Percentiles rank a stretch among this genome's conserved stretches.
Evolutionary conservation across 2,888 invertebrate species (phyloP).

Genomic region (Pharmacophagus antenor): DNA sequence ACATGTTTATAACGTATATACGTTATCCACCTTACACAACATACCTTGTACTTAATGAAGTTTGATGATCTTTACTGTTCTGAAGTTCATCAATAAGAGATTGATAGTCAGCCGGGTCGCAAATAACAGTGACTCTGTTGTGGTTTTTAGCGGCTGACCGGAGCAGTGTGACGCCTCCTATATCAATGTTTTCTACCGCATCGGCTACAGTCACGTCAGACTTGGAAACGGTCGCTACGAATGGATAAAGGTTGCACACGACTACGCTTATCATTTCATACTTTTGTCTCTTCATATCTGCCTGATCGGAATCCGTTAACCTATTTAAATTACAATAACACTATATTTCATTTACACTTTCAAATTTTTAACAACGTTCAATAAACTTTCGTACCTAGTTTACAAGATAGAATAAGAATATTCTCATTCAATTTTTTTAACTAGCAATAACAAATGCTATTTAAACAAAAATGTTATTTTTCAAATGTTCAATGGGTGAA

Average conservation of each 20-base stretch:
- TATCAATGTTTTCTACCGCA: slow-evolving; percentile 98
- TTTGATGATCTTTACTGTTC: slow-evolving; percentile 83
- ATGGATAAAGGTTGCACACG: slow-evolving; percentile 98
- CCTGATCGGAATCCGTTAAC: slow-evolving; percentile 86
- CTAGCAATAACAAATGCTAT: no score
- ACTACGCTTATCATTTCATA: slow-evolving; percentile 92
- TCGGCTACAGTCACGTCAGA: slow-evolving; percentile 90
- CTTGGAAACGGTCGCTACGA: slow-evolving; percentile 92
- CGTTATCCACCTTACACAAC: slow-evolving; percentile 11
- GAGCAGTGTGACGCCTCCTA: slow-evolving; percentile 96
- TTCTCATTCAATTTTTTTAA: no score
- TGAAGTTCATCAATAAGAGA: slow-evolving; percentile 87
- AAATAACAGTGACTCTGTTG: slow-evolving; percentile 94
- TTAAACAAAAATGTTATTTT: no score
- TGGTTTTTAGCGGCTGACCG: slow-evolving; percentile 99
- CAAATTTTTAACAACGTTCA: no score
- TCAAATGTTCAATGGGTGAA: no score
- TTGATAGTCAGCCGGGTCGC: slow-evolving; percentile 94
- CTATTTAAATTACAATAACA: slow-evolving; percentile 53
- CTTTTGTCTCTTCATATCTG: slow-evolving; percentile 89
- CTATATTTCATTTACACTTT: no score
- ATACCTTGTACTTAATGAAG: slow-evolving; percentile 85
- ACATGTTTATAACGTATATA: background rate
- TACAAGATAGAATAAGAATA: no score
- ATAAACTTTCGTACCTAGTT: no score